A percentile compares a stretch with the other conserved stretches of the same genome.
These are phyloP conservation scores for Andrena marginata DNA, from an alignment of 2,888 invertebrate genomes.

Conservation along the genomic window DNA sequence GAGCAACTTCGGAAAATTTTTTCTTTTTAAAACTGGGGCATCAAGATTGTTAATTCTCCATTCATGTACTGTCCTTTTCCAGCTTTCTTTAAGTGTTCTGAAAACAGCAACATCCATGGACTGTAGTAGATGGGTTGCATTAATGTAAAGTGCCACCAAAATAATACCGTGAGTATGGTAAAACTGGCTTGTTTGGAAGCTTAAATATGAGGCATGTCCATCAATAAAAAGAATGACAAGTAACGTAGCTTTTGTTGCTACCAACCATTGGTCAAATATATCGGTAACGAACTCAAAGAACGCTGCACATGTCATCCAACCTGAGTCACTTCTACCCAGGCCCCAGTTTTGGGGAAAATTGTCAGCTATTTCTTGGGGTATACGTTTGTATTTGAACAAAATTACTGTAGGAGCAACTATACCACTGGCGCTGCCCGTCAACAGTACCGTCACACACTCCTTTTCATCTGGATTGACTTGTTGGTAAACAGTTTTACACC, in stretches of 20 bases:
- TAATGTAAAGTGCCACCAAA: slow-evolving; percentile 68
- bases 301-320: slow-evolving; percentile 82
- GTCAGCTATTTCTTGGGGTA: slow-evolving; percentile 25
- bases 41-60: slow-evolving; percentile 67
- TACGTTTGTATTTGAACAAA: slow-evolving; percentile 27
- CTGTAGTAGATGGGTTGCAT: slow-evolving; percentile 57
- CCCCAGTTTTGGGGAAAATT: slow-evolving; percentile 77
- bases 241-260: neutral
- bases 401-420: neutral
- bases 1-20: slow-evolving; percentile 72
- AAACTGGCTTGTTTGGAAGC: slow-evolving; percentile 78
- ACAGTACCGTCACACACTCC: slow-evolving; percentile 24
- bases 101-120: slow-evolving; percentile 61
- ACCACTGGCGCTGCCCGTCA: slow-evolving; percentile 24
- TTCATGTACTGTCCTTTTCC: slow-evolving; percentile 51
- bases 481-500: neutral
- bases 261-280: neutral
- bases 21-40: slow-evolving; percentile 59
- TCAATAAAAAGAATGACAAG: slow-evolving; percentile 80
- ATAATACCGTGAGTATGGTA: slow-evolving; percentile 77
- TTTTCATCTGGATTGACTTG: slow-evolving; percentile 25
- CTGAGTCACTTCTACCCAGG: slow-evolving; percentile 78
- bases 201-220: slow-evolving; percentile 80
- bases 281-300: slow-evolving; percentile 79
- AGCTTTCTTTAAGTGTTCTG: slow-evolving; percentile 46